Evolutionary conservation across 2,113 vertebrate species (phyloP).

Genomic region (Vanacampus margaritifer): DNA sequence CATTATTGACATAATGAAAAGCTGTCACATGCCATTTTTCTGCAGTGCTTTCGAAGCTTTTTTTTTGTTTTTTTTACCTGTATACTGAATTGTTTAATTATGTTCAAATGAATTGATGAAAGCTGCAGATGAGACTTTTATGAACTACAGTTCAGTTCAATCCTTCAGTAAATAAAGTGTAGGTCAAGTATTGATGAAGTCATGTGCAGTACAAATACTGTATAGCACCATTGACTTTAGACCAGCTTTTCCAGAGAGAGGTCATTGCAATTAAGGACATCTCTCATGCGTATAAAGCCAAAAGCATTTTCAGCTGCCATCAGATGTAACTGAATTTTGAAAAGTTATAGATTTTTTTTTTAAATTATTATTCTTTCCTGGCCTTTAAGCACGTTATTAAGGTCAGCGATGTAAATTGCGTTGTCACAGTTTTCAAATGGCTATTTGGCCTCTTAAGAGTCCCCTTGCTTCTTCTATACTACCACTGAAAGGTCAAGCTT

Average conservation of each 20-base stretch:
- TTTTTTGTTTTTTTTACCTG: background rate
- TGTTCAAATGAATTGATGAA: background rate
- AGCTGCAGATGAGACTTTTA: background rate
- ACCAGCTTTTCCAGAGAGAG: background rate
- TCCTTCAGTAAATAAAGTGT: background rate
- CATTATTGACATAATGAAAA: background rate
- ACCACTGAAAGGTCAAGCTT: constrained; percentile 60
- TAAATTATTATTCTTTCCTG: background rate
- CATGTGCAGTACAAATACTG: background rate
- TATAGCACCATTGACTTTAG: background rate
- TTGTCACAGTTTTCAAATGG: constrained; percentile 30
- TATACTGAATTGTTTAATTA: background rate
- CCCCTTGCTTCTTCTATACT: constrained; percentile 29
- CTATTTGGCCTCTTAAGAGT: constrained; percentile 27
- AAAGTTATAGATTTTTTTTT: background rate
- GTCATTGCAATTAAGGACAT: background rate
- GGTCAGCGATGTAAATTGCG: constrained; percentile 23
- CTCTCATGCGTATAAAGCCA: constrained; percentile 15
- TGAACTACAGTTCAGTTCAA: background rate
- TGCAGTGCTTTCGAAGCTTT: background rate
- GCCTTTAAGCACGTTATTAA: constrained; percentile 13
- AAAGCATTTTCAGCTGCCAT: constrained; percentile 18
- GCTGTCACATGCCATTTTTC: background rate
- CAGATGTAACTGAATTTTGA: constrained; percentile 11
- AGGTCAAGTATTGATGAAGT: background rate